Base-by-base conservation (phyloP, 2,113 vertebrate species). In the Marmota flaviventris region DNA sequence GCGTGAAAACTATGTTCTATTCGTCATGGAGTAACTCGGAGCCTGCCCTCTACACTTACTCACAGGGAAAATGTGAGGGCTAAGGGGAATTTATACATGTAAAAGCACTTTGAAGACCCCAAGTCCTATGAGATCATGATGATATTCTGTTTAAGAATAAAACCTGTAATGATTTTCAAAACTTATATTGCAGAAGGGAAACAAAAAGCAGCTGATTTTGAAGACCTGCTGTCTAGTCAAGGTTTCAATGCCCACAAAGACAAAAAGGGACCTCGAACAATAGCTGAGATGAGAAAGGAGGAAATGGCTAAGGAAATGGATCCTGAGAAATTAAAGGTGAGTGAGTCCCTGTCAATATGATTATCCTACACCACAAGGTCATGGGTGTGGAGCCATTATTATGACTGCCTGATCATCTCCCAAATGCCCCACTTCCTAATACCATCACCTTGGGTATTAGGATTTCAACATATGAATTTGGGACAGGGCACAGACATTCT, bases 231-330 rank as follows among this genome's bases (percentile, higher is more conserved):
- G 78, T 99, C 99, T 48, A 99, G 99, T 87, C 99, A 99, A 98
- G 99, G 99, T n/a, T 99, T 99, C 97, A 99, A 99, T 37, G 99
- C 99, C 48, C 98, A 99, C 97, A 99, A 99, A 98, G 99, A 99
- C 84, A 99, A 99, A 98, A 99, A 99, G 95, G 99, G 99, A 2
- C 99, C 99, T 91, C 99, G 99, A 98, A 99, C 99, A 91, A 99
- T 99, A 98, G 99, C 99, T 73, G 99, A 99, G 98, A 99, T 99
- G 99, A 99, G 99, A 97, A 99, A 99, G 98, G 99, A 99, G 97
- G 99, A 99, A 98, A 99, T 99, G 99, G 99, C 99, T 81, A 99
- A 99, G 98, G 99, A 99, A 97, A 99, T 99, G 99, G 99, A 99
- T 96, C 99, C 99, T 2, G 99, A 99, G 97, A 99, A 99, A 98